phyloP scores from a whole-genome alignment of 35 echinoderm and acorn worm genomes.

The Lytechinus pictus region DNA sequence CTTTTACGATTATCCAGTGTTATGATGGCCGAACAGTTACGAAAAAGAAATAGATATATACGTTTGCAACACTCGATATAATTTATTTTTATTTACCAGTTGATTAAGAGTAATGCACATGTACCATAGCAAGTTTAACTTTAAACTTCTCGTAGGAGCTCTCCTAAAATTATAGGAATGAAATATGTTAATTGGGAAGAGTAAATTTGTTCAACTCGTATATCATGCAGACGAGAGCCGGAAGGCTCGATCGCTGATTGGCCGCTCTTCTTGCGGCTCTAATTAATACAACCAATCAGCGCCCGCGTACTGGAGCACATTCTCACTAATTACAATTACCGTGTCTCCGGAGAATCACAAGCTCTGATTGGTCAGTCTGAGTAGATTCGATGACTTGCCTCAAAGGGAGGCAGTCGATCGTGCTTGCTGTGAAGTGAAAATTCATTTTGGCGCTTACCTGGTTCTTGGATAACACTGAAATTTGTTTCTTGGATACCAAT shows the following conservation, averaged over 20 bases:
- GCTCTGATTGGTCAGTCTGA: background rate
- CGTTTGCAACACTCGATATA: no score
- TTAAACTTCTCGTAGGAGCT: background rate
- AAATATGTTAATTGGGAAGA: background rate
- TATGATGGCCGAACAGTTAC: no score
- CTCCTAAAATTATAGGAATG: background rate
- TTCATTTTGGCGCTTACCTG: conserved; percentile 33
- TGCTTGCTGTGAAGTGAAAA: background rate
- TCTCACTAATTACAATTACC: background rate
- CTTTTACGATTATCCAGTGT: no score
- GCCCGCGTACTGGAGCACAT: background rate
- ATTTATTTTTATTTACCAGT: no score
- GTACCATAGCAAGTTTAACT: no score
- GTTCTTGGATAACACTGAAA: conserved; percentile 28
- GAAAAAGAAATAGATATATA: no score
- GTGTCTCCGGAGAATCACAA: background rate
- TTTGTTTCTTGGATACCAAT: conserved; percentile 7
- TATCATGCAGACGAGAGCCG: background rate
- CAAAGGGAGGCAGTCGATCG: background rate
- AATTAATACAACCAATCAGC: background rate
- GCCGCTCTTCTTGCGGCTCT: background rate
- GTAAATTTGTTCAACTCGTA: background rate
- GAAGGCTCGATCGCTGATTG: background rate
- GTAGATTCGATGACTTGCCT: background rate
- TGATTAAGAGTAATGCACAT: no score